phyloP scores from a whole-genome alignment of 1,140 invertebrate genomes.

The Eubasilissa regina region DNA sequence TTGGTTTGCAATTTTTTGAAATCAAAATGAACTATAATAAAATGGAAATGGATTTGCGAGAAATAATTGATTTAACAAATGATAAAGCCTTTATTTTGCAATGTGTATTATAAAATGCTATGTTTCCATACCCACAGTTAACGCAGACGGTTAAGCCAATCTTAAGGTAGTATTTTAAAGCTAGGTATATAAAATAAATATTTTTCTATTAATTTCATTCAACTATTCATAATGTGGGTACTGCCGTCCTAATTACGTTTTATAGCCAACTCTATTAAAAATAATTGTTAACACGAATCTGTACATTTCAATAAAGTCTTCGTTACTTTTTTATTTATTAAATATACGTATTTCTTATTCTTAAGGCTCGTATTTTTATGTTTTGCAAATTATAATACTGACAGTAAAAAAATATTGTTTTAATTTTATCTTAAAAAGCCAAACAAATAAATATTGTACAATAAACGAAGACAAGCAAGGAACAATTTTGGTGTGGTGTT shows the following conservation, averaged over 20 bases:
- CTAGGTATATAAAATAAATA: slow-evolving; percentile 39
- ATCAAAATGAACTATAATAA: no score
- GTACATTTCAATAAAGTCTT: slow-evolving; percentile 32
- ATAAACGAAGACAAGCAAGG: slow-evolving; percentile 8
- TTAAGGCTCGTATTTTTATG: slow-evolving; percentile 3
- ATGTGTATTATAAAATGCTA: no score
- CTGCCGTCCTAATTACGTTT: not conserved
- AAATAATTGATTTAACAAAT: no score
- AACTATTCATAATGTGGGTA: slow-evolving; percentile 25
- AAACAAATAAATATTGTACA: not conserved
- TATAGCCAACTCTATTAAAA: slow-evolving; percentile 24
- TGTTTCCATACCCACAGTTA: not conserved
- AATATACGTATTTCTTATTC: slow-evolving; percentile 15
- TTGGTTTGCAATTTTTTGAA: not conserved
- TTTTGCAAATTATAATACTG: slow-evolving; percentile 3
- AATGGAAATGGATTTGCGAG: no score
- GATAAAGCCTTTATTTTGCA: no score
- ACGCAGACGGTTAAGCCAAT: slow-evolving; percentile 9
- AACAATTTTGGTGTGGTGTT: slow-evolving; percentile 27
- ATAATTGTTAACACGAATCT: slow-evolving; percentile 30
- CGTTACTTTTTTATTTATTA: slow-evolving; percentile 25
- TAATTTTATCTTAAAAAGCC: slow-evolving; percentile 5
- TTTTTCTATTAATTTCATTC: slow-evolving; percentile 11
- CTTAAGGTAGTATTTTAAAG: slow-evolving; percentile 15
- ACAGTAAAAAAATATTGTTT: slow-evolving; percentile 16